phyloP scores from a whole-genome alignment of 1,140 invertebrate genomes.

The Drosophila bifasciata region DNA sequence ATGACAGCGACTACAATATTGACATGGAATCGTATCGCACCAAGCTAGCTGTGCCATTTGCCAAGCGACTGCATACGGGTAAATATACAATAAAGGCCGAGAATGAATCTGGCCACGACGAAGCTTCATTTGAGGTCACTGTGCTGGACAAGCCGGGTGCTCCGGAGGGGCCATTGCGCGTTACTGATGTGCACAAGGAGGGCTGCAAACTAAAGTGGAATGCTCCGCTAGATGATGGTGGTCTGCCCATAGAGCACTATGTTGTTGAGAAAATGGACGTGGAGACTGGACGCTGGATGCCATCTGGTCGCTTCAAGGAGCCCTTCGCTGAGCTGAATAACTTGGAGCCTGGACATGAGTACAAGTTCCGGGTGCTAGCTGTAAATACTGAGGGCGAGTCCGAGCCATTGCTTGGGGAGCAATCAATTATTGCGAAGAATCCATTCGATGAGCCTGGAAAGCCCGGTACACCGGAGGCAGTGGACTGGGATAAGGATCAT shows the following conservation, averaged over 20 bases:
- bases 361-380: constrained; percentile 97
- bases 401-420: constrained; percentile 94
- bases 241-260: constrained; percentile 95
- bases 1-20: constrained; percentile 88
- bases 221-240: constrained; percentile 95
- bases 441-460: constrained; percentile 97
- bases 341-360: constrained; percentile 95
- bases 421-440: constrained; percentile 98
- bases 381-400: constrained; percentile 98
- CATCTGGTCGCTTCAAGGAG: constrained; percentile 91
- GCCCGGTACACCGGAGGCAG: constrained; percentile 93
- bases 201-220: constrained; percentile 97
- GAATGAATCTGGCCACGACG: constrained; percentile 95
- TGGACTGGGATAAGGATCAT: constrained; percentile 97
- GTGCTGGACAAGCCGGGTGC: constrained; percentile 94
- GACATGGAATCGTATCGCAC: constrained; percentile 94
- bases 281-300: constrained; percentile 93
- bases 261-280: constrained; percentile 95
- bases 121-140: constrained; percentile 94
- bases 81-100: constrained; percentile 94
- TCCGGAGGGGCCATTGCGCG: constrained; percentile 95
- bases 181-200: constrained; percentile 95
- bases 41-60: constrained; percentile 90
- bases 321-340: constrained; percentile 93
- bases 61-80: constrained; percentile 92